Percentiles rank a stretch among this genome's conserved stretches.
Evolutionary conservation across 2,113 vertebrate genomes (phyloP).

Genomic region (Laticauda laticaudata): DNA sequence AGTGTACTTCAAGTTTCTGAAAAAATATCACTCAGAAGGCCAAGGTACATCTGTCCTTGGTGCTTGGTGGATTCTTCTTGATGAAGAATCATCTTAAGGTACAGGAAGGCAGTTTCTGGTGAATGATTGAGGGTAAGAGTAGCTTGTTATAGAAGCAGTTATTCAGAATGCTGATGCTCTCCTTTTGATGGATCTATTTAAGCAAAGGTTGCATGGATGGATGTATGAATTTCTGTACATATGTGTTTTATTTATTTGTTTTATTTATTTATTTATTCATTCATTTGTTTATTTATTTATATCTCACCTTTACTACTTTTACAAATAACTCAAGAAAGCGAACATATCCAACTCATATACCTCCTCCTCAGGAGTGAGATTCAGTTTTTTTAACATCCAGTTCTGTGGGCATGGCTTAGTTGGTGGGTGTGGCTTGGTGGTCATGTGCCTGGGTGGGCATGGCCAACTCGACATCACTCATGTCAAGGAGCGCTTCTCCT

Average conservation of each 20-base stretch:
- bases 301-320: background rate
- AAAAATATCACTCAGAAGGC: background rate
- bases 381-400: too few relatives aligned
- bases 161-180: background rate
- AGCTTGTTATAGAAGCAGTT: background rate
- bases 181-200: background rate
- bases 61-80: background rate
- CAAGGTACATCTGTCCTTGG: background rate
- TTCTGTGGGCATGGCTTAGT: too few relatives aligned
- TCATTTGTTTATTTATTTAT: too few relatives aligned
- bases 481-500: too few relatives aligned
- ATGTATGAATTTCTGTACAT: background rate
- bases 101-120: background rate
- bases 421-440: too few relatives aligned
- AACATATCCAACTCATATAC: background rate
- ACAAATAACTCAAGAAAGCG: background rate
- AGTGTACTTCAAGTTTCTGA: background rate
- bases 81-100: background rate
- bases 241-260: background rate
- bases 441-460: too few relatives aligned
- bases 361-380: background rate
- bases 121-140: background rate
- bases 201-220: background rate
- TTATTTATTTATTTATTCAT: too few relatives aligned
- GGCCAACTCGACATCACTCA: too few relatives aligned